Base-by-base conservation (phyloP, 2,888 invertebrate genomes). In the Deilephila elpenor region DNA sequence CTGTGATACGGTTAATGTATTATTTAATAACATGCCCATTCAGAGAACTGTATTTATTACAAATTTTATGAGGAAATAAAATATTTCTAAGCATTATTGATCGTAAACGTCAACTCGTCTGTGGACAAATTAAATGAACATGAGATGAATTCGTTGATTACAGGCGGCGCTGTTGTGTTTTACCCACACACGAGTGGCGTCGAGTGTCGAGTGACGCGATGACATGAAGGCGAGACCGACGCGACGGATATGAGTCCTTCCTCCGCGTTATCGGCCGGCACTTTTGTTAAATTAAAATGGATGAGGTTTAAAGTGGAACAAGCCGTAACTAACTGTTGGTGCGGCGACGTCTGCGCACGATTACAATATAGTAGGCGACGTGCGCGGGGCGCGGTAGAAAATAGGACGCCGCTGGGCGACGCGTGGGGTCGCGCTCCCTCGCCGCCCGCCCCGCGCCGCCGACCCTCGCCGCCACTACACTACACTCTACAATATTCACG, bases 211-310 rank as follows among this genome's bases (percentile, higher is more conserved):
- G n/a, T 64, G 59, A 37, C 59, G 34, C 44, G 64, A 44, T 73
- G 67, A 44, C 64, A 73, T 64, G 67, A 73, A 37, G 60, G 51
- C 70, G 71, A 73, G 70, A 71, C 87, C 83, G 83, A 83, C 84
- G 80, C 86, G 84, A 84, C 93, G 94, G 94, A 94, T 91, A 93
- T 93, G 93, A 93, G 88, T 91, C 86, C 93, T 92, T 94, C 94
- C 93, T 93, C 93, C 86, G 83, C 88, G 88, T 89, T 92, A 94
- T 94, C 94, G 94, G 91, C 90, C 92, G 93, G 91, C 93, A 93
- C 93, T 94, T 93, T 91, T 92, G 91, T 90, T 94, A 92, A 93
- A 94, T 94, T 94, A 93, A 91, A 93, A 94, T 93, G 92, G 93
- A 94, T 93, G 94, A 93, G 92, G 90, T 91, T 93, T 94, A 93